Percentiles rank a stretch among this genome's conserved stretches.
phyloP scores from a whole-genome alignment of 2,888 invertebrate genomes.

The Lepeophtheirus nordmannii region DNA sequence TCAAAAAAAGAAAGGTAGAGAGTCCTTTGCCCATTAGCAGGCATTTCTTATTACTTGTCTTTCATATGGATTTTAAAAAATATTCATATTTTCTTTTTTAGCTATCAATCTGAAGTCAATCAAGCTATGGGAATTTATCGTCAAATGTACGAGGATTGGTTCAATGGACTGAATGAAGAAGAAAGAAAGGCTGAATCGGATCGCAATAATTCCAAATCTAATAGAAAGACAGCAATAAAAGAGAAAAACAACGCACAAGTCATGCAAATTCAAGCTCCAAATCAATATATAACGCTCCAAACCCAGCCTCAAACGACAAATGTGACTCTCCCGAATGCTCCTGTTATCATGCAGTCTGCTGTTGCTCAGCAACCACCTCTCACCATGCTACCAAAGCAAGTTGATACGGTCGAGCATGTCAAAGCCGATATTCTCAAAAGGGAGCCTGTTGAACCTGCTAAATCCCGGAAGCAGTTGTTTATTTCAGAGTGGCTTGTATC shows the following conservation, averaged over 20 bases:
- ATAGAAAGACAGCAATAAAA: conserved; percentile 1
- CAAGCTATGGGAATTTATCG: conserved; percentile 12
- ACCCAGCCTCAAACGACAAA: neutral
- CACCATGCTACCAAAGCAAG: neutral
- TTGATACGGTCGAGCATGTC: neutral
- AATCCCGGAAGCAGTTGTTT: conserved; percentile 23
- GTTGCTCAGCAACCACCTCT: neutral
- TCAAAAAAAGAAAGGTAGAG: conserved; percentile 37
- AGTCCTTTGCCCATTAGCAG: neutral
- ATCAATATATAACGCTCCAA: neutral
- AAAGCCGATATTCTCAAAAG: conserved; percentile 13
- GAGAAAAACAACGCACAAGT: neutral
- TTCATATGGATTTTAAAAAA: no score
- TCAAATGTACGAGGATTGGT: conserved; percentile 22
- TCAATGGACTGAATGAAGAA: conserved; percentile 8
- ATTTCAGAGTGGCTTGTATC: neutral
- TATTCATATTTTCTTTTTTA: neutral
- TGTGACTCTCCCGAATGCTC: neutral
- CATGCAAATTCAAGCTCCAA: neutral
- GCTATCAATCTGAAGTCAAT: conserved; percentile 23
- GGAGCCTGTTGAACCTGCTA: conserved; percentile 23
- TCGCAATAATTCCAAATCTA: conserved; percentile 12
- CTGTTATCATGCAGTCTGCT: neutral
- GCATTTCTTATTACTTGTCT: neutral
- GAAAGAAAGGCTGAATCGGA: conserved; percentile 18